phyloP scores from a whole-genome alignment of 2,113 vertebrate genomes.

The Philantomba maxwellii region DNA sequence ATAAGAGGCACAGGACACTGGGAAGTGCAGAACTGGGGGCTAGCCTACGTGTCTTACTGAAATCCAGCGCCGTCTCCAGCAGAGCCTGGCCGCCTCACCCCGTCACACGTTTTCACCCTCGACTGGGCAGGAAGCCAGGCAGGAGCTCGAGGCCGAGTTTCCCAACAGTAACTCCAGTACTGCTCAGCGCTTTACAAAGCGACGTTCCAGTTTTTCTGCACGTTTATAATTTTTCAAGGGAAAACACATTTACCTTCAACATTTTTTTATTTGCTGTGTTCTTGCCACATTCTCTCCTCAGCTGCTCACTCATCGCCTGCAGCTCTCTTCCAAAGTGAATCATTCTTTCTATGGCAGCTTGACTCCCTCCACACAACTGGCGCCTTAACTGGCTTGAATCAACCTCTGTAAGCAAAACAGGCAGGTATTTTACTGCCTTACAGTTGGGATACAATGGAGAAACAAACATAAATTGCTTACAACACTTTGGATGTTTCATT shows the following conservation, averaged over 20 bases:
- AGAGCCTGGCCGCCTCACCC: background rate
- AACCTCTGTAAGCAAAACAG: slow-evolving; percentile 85
- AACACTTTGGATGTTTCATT: background rate
- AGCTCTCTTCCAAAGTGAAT: slow-evolving; percentile 98
- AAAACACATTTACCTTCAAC: slow-evolving; percentile 86
- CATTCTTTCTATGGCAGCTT: slow-evolving; percentile 97
- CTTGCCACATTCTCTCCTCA: slow-evolving; percentile 96
- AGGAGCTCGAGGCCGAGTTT: background rate
- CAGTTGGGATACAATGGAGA: background rate
- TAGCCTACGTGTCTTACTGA: fast-evolving
- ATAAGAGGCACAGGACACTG: background rate
- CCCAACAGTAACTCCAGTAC: background rate
- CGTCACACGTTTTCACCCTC: fast-evolving
- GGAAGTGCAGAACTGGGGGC: background rate
- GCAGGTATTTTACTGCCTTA: background rate
- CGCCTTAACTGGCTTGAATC: slow-evolving; percentile 92
- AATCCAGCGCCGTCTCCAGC: background rate
- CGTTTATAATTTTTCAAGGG: background rate
- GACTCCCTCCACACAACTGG: slow-evolving; percentile 96
- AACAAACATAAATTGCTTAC: background rate
- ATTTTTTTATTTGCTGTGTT: slow-evolving; percentile 98
- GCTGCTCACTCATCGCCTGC: slow-evolving; percentile 97
- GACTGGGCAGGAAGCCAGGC: too few relatives aligned
- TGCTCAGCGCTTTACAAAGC: background rate
- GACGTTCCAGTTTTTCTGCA: background rate